Evolutionary conservation across 2,888 invertebrate species (phyloP), one percentile per base, ranked within the genome.

Genomic region (Autographa gamma): DNA sequence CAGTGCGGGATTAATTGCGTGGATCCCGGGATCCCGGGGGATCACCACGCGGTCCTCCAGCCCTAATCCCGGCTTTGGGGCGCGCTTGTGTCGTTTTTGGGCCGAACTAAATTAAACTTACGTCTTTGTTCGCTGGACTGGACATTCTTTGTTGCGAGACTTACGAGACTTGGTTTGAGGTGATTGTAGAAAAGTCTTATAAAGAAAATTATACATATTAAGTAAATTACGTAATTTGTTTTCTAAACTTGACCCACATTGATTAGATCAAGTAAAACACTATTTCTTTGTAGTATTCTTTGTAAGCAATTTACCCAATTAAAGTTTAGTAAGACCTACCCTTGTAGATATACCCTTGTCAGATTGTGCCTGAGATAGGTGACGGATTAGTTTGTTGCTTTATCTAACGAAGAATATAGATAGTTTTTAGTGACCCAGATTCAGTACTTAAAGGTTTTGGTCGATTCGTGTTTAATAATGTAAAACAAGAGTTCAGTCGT

Each of bases 51-150:
- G 70, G 76, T 76, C 74, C 60, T 66, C 52, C 59, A 56, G 63
- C 63, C 69, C 69, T 81, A 81, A 81, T 80, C 82, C 80, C 43
- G 73, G 80, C 69, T 82, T 81, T 69, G 59, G 31, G 69, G 66
- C 64, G 48, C 66, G 32, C 68, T 62, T 79, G 64, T 59, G 14
- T 56, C 67, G 66, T 76, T 74, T 79, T 79, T 71, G 71, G 77
- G 73, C 69, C 62, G 52, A 76, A 79, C 74, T 73, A 79, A 79
- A 82, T 81, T 82, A 76, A 79, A 82, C 72, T 79, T 68, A 73
- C 66, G 68, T 72, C 67, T 81, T 68, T 62, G 52, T 65, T 9
- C 61, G 54, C 25, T n/a, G 34, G 60, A 62, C 63, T 74, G 66
- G 16, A 41, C 25, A 32, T 16, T 59, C n/a, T 43, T 56, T 62